Conservation (phyloP, 2,888 invertebrate genomes). For the Stegophylla sp. region DNA sequence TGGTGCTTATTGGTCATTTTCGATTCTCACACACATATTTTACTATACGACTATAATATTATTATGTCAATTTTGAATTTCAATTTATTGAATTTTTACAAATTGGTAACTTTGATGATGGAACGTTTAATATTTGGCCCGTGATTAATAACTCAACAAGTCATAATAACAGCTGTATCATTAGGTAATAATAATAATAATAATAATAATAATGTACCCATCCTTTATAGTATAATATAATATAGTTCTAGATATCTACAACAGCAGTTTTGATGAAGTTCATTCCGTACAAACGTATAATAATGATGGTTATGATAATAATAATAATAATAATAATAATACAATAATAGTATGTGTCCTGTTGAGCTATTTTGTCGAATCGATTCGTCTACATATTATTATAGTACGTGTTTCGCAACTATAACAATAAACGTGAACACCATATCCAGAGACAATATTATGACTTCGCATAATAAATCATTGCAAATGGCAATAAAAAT, state of each 20-base stretch:
- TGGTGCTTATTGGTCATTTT: too few species aligned
- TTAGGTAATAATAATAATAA: not conserved
- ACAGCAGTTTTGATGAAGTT: not conserved
- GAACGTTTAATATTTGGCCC: not conserved
- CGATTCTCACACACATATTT: too few species aligned
- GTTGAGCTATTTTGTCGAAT: conserved; percentile 46
- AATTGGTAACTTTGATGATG: not conserved
- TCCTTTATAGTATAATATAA: not conserved
- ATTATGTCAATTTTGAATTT: too few species aligned
- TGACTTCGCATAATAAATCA: conserved; percentile 55
- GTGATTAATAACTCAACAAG: not conserved
- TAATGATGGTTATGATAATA: too few species aligned
- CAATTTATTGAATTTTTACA: too few species aligned
- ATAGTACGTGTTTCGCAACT: conserved; percentile 51
- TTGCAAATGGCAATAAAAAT: conserved; percentile 44
- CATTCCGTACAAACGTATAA: not conserved
- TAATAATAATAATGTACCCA: too few species aligned
- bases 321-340: not conserved
- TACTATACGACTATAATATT: too few species aligned
- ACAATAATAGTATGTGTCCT: conserved; percentile 3
- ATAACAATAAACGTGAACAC: conserved; percentile 48
- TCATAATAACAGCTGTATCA: not conserved
- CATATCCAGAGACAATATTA: conserved; percentile 50
- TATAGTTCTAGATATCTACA: not conserved
- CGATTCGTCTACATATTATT: conserved; percentile 26